Base-by-base conservation (phyloP, 2,113 vertebrate genomes). In the Rhea americana region DNA sequence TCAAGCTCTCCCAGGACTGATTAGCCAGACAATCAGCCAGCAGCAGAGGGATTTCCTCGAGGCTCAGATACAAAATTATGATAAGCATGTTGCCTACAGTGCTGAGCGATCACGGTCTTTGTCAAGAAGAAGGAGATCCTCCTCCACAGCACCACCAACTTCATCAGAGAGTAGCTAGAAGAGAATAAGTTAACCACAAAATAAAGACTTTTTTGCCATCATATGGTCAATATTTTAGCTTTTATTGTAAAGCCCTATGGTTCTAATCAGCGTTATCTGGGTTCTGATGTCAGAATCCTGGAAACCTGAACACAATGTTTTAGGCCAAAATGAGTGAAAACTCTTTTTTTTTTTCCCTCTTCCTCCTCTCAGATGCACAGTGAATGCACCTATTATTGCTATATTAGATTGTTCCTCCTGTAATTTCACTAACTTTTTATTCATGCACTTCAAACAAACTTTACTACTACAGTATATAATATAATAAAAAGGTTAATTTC, bases 211-310 rank as follows among this genome's bases (percentile, higher is more conserved):
- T 56, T 99, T 98, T 98, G 99, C 99, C 99, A 99, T 99, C 98
- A 99, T 99, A 99, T 99, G 99, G 99, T 99, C 98, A 98, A 99
- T 98, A 99, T 99, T 98, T 98, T 98, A 98, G 98, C 99, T 99
- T 99, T 99, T 99, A 99, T 99, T 99, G 99, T 99, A 99, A 99
- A 99, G 99, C 99, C 99, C 99, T 99, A 99, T 98, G 98, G 98
- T 99, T 99, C 99, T 99, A 99, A 98, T 98, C 98, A 99, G 98
- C 93, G 98, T 99, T 99, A 98, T 98, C 98, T 98, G 98, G 98
- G 98, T 99, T 99, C 99, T 99, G 99, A 99, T 99, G 97, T 99
- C 98, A 99, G 98, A 99, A 98, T 99, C 98, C 97, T 98, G 98
- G 98, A 98, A 98, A 98, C 98, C 98, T 98, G 98, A 98, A 98